phyloP scores from a whole-genome alignment of 2,888 invertebrate species.

The Synergus japonicus region DNA sequence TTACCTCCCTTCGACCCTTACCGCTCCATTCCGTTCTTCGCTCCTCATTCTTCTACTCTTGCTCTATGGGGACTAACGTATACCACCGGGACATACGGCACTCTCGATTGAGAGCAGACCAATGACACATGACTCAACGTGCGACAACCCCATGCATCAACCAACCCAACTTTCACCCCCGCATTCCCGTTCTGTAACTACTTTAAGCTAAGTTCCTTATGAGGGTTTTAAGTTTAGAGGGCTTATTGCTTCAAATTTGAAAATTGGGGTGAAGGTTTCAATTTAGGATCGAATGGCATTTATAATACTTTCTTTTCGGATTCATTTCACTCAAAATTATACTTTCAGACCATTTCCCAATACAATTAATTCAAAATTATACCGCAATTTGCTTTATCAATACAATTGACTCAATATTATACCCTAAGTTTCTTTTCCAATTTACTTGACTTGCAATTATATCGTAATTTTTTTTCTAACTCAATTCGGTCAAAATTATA shows the following conservation, averaged over 20 bases:
- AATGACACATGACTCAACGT: constrained; percentile 75
- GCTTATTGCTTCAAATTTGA: not conserved
- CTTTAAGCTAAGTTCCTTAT: constrained; percentile 3
- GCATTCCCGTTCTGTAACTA: constrained; percentile 35
- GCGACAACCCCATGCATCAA: constrained; percentile 70
- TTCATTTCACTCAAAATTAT: too few relatives aligned
- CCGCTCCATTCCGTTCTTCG: constrained; percentile 58
- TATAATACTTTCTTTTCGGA: too few relatives aligned
- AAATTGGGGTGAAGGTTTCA: not conserved
- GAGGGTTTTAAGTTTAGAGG: not conserved
- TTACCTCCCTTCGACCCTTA: constrained; percentile 57
- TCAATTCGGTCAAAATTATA: too few relatives aligned
- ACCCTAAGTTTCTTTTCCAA: too few relatives aligned
- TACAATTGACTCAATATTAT: too few relatives aligned
- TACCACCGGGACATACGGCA: constrained; percentile 57
- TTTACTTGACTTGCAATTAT: too few relatives aligned
- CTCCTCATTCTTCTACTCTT: constrained; percentile 56
- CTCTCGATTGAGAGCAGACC: constrained; percentile 70
- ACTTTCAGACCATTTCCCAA: too few relatives aligned
- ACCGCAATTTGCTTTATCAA: too few relatives aligned
- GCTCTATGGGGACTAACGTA: constrained; percentile 50
- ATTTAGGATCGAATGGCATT: not conserved
- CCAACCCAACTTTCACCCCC: constrained; percentile 49
- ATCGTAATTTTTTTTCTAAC: too few relatives aligned
- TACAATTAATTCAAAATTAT: too few relatives aligned